phyloP scores from a whole-genome alignment of 2,113 vertebrate species.

The Chrysochloris asiatica region DNA sequence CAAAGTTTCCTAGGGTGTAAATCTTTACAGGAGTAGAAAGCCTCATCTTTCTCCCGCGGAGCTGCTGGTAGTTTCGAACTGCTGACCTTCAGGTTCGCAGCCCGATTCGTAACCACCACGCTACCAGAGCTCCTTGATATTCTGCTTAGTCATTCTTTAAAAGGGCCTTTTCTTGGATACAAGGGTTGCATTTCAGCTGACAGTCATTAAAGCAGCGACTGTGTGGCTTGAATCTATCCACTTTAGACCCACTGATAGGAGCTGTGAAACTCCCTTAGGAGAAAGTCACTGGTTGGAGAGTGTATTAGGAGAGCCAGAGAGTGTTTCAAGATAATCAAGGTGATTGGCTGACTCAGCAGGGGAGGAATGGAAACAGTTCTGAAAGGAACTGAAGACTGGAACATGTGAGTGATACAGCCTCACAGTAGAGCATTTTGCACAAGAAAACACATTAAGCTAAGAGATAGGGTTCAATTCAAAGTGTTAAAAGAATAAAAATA shows the following conservation, averaged over 20 bases:
- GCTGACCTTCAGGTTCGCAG: too few relatives aligned
- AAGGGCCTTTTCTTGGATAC: background rate
- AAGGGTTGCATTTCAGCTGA: background rate
- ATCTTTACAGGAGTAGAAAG: too few relatives aligned
- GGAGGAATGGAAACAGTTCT: background rate
- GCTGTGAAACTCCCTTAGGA: background rate
- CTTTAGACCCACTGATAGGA: background rate
- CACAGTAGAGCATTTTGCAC: background rate
- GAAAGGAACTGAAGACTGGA: background rate
- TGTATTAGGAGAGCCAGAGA: background rate
- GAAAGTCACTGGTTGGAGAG: background rate
- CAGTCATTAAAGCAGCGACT: background rate
- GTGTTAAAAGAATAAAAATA: background rate
- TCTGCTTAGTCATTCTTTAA: background rate
- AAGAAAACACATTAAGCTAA: background rate
- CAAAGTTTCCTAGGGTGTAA: too few relatives aligned
- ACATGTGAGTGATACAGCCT: background rate
- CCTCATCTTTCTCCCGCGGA: too few relatives aligned
- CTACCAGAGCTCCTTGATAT: too few relatives aligned
- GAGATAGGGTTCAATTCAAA: background rate
- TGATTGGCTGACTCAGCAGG: background rate
- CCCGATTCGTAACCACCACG: too few relatives aligned
- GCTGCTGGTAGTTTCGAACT: too few relatives aligned
- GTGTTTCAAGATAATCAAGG: background rate
- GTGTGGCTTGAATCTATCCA: constrained; percentile 15